Evolutionary conservation across 2,797 vertebrate species (phyloP).

Genomic region (Lophius americanus): DNA sequence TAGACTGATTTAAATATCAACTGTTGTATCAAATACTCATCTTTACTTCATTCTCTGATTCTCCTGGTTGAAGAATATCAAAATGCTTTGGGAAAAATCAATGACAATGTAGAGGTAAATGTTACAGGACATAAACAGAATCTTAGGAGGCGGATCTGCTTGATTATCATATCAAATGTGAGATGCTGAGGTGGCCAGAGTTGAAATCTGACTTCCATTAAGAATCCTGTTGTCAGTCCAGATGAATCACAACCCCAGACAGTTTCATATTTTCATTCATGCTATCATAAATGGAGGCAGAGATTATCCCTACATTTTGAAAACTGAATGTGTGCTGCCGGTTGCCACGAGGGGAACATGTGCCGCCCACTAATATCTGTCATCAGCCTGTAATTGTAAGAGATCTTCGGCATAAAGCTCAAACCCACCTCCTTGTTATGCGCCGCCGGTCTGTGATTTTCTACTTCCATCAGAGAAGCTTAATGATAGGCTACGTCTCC

Average conservation of each 20-base stretch:
- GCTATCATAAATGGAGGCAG: conserved; percentile 12
- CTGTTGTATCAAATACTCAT: too few relatives aligned
- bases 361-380: conserved; percentile 61
- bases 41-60: too few relatives aligned
- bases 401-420: conserved; percentile 12
- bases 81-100: too few relatives aligned
- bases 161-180: conserved; percentile 11
- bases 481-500: not conserved
- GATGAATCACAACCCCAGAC: conserved; percentile 16
- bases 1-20: too few relatives aligned
- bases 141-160: conserved; percentile 2
- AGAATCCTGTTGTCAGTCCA: conserved; percentile 8
- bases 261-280: conserved; percentile 26
- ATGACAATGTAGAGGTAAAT: not conserved
- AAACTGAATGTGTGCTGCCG: conserved; percentile 20
- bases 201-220: conserved; percentile 8
- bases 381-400: conserved; percentile 35
- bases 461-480: not conserved
- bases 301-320: conserved; percentile 38
- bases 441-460: conserved; percentile 3
- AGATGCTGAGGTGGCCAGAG: conserved; percentile 1
- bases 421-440: conserved; percentile 22
- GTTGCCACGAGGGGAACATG: conserved; percentile 24
- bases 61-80: too few relatives aligned
- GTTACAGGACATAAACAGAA: conserved; percentile 4